Conservation (phyloP, 2,797 vertebrate species). For the Diplodus sargus region DNA sequence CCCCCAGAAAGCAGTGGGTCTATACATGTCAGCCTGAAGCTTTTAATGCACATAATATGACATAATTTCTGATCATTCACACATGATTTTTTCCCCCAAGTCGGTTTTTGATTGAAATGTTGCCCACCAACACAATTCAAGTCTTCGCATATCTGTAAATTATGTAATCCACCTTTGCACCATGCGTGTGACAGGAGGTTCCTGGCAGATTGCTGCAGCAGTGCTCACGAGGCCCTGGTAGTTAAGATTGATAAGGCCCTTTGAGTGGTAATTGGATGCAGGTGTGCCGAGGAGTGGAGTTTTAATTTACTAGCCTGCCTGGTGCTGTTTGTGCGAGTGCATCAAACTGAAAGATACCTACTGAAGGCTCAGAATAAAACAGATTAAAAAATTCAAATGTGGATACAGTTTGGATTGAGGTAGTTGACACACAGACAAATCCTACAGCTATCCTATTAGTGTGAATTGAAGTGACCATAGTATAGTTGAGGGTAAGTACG, state of each 20-base stretch:
- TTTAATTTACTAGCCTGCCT: conserved; percentile 51
- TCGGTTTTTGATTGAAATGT: conserved; percentile 1
- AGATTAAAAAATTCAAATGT: conserved; percentile 2
- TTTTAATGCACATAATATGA: conserved; percentile 30
- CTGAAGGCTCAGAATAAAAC: not conserved
- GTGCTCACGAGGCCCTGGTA: conserved; percentile 60
- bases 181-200: conserved; percentile 37
- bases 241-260: conserved; percentile 64
- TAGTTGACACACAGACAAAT: not conserved
- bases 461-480: not conserved
- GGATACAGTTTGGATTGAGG: not conserved
- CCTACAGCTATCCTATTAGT: not conserved
- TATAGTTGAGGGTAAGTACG: conserved; percentile 1
- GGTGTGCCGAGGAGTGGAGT: conserved; percentile 67
- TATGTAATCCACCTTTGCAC: conserved; percentile 27
- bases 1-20: conserved; percentile 9
- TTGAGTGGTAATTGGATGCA: conserved; percentile 78
- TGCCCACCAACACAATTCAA: not conserved
- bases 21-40: not conserved
- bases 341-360: conserved; percentile 26
- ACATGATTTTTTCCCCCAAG: not conserved
- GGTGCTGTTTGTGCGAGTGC: conserved; percentile 18
- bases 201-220: conserved; percentile 60
- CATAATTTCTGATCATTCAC: conserved; percentile 13
- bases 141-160: conserved; percentile 17